Percentiles rank a stretch among this genome's conserved stretches.
Conservation (phyloP, 2,888 invertebrate genomes). For the Lepetodrilus schrolli region DNA sequence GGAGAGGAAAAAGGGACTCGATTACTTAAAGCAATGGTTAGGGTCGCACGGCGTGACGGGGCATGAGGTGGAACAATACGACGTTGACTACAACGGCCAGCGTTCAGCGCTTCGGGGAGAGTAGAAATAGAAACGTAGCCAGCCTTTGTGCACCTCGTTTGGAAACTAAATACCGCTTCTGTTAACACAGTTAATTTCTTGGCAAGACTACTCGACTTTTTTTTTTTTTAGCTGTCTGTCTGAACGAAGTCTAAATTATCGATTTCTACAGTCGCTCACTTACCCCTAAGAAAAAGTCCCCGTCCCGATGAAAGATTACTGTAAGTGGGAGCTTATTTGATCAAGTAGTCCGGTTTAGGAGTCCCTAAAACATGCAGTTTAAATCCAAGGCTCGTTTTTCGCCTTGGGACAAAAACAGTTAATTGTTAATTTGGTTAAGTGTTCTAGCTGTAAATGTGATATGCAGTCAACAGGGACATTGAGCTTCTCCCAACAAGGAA, state of each 20-base stretch:
- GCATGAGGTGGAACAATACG: neutral
- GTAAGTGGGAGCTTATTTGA: neutral
- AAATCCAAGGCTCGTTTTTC: slow-evolving; percentile 10
- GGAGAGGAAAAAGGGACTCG: slow-evolving; percentile 36
- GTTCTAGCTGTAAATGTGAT: neutral
- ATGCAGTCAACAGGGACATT: neutral
- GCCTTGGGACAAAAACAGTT: neutral
- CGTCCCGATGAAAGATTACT: neutral
- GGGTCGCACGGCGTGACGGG: neutral
- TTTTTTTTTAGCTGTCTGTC: neutral
- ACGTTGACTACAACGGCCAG: neutral
- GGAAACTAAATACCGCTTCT: slow-evolving; percentile 22
- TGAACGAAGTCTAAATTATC: slow-evolving; percentile 6
- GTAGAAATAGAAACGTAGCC: neutral
- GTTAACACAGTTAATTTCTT: slow-evolving; percentile 25
- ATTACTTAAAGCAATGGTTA: slow-evolving; percentile 31
- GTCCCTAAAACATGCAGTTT: neutral
- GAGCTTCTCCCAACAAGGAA: no score
- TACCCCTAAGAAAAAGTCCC: neutral
- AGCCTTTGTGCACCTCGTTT: neutral
- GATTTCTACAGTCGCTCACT: neutral
- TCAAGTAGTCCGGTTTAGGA: slow-evolving; percentile 10
- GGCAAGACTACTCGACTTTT: no score
- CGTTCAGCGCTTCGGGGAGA: neutral
- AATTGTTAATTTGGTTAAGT: slow-evolving; percentile 27